phyloP scores from a whole-genome alignment of 2,888 invertebrate species.

The Proisotoma minuta region DNA sequence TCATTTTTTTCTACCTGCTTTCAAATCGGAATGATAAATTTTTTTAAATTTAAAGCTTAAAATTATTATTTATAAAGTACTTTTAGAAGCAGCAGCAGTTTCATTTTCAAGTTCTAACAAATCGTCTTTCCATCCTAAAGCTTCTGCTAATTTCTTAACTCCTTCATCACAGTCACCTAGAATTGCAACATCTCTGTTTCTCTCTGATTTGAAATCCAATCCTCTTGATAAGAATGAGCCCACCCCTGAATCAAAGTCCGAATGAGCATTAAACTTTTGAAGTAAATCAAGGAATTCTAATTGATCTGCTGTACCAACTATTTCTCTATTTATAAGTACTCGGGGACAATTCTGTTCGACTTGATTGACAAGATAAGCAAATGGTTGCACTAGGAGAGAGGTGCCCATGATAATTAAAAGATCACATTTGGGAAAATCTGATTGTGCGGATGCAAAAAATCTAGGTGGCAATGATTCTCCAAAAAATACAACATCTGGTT shows the following conservation, averaged over 20 bases:
- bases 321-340: conserved; percentile 80
- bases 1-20: neutral
- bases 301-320: conserved; percentile 54
- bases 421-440: conserved; percentile 81
- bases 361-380: conserved; percentile 78
- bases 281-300: conserved; percentile 51
- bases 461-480: conserved; percentile 79
- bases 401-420: conserved; percentile 92
- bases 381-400: conserved; percentile 88
- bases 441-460: conserved; percentile 64
- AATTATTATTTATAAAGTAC: too few species aligned
- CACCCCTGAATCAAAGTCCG: conserved; percentile 41
- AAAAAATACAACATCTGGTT: conserved; percentile 94
- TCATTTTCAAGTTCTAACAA: conserved; percentile 15
- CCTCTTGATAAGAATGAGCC: conserved; percentile 55
- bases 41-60: neutral
- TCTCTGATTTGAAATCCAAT: conserved; percentile 63
- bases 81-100: too few species aligned
- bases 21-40: neutral
- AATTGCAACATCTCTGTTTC: conserved; percentile 70
- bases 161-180: conserved; percentile 81
- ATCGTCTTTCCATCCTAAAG: conserved; percentile 65
- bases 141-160: conserved; percentile 66
- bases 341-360: conserved; percentile 70
- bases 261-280: conserved; percentile 48